Percentiles rank a stretch among this genome's conserved stretches.
These are phyloP conservation scores for Hormaphis cornu DNA, from an alignment of 1,140 invertebrate species.

Conservation along the genomic window DNA sequence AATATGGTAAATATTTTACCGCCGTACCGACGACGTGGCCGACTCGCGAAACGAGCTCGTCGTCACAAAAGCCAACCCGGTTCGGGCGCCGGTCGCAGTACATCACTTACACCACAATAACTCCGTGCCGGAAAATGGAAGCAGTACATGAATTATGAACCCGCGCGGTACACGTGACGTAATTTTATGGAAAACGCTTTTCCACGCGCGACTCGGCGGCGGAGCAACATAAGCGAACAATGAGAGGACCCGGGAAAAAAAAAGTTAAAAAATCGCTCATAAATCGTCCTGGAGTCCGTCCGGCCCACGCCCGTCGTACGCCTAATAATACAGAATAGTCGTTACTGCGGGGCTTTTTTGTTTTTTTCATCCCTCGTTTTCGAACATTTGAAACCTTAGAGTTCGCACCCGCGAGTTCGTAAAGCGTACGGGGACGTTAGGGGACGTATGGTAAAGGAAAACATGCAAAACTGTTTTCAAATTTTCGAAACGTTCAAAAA, in stretches of 20 bases:
- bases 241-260: neutral
- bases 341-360: too few relatives aligned
- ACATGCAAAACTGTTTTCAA: too few relatives aligned
- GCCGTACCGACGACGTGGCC: too few relatives aligned
- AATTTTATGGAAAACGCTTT: constrained; percentile 31
- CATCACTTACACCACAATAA: constrained; percentile 31
- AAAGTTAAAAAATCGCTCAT: neutral
- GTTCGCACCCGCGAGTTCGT: too few relatives aligned
- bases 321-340: too few relatives aligned
- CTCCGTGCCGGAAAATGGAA: constrained; percentile 6
- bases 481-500: too few relatives aligned
- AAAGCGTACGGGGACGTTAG: too few relatives aligned
- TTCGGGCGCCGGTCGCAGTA: neutral
- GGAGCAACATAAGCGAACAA: neutral
- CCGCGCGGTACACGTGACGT: constrained; percentile 13
- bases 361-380: too few relatives aligned
- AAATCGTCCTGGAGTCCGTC: neutral
- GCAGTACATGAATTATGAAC: constrained; percentile 24
- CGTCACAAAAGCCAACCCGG: constrained; percentile 9
- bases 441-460: too few relatives aligned
- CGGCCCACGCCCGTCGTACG: neutral
- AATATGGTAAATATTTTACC: too few relatives aligned
- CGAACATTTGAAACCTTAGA: too few relatives aligned
- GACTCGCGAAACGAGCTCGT: neutral
- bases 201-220: constrained; percentile 2